A percentile compares a stretch with the other conserved stretches of the same genome.
phyloP scores from a whole-genome alignment of 2,113 vertebrate genomes.

The Tylochromis polylepis region DNA sequence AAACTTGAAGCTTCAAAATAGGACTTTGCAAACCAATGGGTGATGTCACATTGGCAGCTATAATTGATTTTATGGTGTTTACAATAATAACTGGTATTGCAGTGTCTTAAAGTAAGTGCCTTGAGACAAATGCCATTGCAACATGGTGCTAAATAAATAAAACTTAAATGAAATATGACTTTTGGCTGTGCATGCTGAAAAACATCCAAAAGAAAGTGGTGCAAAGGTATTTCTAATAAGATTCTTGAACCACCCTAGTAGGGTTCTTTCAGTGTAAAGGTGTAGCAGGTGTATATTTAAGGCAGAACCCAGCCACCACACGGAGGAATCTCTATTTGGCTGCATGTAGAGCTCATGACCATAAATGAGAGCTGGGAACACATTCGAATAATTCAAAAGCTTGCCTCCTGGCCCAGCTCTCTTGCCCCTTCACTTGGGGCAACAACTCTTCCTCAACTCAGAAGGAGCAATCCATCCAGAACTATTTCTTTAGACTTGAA shows the following conservation, averaged over 20 bases:
- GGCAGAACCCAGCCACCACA: not conserved
- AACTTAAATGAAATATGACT: not conserved
- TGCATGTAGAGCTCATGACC: not conserved
- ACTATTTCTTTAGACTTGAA: not conserved
- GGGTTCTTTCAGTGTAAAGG: not conserved
- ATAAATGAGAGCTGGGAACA: accelerated
- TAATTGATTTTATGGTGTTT: not conserved
- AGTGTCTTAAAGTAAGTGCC: not conserved
- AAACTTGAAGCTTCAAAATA: not conserved
- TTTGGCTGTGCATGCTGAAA: not conserved
- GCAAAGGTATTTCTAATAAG: not conserved
- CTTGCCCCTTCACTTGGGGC: not conserved
- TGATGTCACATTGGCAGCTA: accelerated
- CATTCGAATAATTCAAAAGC: not conserved
- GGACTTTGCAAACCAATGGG: not conserved
- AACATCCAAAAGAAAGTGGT: accelerated
- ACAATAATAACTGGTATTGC: not conserved
- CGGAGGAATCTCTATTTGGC: not conserved
- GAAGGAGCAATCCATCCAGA: not conserved
- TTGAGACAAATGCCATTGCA: not conserved
- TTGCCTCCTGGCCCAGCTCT: not conserved
- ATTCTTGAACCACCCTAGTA: not conserved
- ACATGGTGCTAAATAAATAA: accelerated
- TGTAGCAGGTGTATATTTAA: not conserved
- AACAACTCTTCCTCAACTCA: not conserved